Conservation (phyloP, 2,888 invertebrate species). For the Epirrita christyi region DNA sequence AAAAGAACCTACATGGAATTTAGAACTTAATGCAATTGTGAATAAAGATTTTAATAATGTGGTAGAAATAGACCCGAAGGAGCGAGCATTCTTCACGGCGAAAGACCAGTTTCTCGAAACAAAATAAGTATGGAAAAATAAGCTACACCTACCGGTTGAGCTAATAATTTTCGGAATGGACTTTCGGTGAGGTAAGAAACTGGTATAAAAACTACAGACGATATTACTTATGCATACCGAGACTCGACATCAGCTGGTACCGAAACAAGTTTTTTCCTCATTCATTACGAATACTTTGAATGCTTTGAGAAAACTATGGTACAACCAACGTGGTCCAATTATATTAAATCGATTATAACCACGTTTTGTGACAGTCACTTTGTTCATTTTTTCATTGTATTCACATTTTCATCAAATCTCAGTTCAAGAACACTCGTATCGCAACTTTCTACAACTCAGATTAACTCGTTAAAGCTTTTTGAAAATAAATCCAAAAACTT, state of each 20-base stretch:
- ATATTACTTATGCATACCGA: constrained; percentile 66
- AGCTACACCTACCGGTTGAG: constrained; percentile 53
- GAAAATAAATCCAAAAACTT: constrained; percentile 44
- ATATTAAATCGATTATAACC: constrained; percentile 19
- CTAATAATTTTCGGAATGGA: constrained; percentile 55
- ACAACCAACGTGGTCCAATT: constrained; percentile 16
- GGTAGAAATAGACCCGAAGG: constrained; percentile 6
- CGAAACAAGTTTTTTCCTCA: constrained; percentile 65
- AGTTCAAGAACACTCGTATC: not conserved
- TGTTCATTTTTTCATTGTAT: not conserved
- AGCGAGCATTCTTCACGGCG: constrained; percentile 23
- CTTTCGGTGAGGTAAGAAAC: constrained; percentile 69
- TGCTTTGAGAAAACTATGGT: constrained; percentile 40
- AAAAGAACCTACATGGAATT: constrained; percentile 15
- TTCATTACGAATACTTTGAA: constrained; percentile 54
- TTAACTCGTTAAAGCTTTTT: not conserved
- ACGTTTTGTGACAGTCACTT: not conserved
- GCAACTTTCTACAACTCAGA: not conserved
- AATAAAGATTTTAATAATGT: constrained; percentile 33
- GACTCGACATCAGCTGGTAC: constrained; percentile 72
- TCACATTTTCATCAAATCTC: not conserved
- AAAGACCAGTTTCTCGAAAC: constrained; percentile 45
- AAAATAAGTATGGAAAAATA: constrained; percentile 51
- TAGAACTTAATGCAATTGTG: constrained; percentile 10
- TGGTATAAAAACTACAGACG: constrained; percentile 52